phyloP scores from a whole-genome alignment of 2,797 vertebrate species.

The Halcyon smyrnensis region DNA sequence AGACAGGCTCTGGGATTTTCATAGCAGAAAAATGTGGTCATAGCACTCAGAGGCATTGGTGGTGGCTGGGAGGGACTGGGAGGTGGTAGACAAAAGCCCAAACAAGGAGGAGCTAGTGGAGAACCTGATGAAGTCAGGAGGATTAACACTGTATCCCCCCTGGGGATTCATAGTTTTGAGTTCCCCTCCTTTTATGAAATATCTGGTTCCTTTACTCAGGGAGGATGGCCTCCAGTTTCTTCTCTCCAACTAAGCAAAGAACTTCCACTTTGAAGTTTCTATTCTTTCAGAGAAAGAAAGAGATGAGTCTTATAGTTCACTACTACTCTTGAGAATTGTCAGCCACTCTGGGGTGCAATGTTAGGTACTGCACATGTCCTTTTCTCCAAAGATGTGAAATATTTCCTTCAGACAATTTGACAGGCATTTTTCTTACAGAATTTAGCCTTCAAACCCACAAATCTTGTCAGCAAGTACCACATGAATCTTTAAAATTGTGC shows the following conservation, averaged over 20 bases:
- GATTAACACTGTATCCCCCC: background rate
- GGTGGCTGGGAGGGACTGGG: background rate
- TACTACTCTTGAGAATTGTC: background rate
- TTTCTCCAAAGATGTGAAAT: background rate
- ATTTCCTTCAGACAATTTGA: background rate
- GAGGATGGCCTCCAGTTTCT: background rate
- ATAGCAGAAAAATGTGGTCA: constrained; percentile 46
- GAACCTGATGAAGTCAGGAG: background rate
- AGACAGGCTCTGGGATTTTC: constrained; percentile 31
- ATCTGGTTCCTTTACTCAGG: background rate
- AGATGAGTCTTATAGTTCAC: background rate
- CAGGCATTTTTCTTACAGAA: background rate
- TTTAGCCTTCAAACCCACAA: background rate
- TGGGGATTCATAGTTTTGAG: background rate
- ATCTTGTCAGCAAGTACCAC: background rate
- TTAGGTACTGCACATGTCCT: background rate
- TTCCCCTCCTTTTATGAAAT: background rate
- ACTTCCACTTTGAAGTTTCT: background rate
- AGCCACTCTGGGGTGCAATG: background rate
- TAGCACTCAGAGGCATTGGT: constrained; percentile 7
- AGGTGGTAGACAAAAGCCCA: background rate
- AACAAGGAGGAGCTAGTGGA: background rate
- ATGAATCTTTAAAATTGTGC: background rate
- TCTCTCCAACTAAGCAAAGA: background rate
- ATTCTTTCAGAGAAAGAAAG: background rate